Percentiles rank a stretch among this genome's conserved stretches.
phyloP scores from a whole-genome alignment of 2,888 invertebrate genomes.

The Schizotus pectinicornis region DNA sequence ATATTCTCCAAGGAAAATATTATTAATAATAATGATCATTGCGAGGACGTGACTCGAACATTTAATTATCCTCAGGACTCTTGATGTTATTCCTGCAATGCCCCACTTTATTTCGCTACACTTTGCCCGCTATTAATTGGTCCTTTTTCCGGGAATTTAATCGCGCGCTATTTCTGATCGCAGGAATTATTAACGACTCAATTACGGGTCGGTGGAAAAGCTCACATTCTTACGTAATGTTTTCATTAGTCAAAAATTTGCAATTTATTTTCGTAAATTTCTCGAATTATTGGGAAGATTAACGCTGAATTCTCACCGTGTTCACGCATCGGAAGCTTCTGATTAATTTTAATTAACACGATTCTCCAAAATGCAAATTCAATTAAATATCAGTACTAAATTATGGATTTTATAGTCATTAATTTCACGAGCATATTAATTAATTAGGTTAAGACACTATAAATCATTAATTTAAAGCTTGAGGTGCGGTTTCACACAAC shows the following conservation, averaged over 20 bases:
- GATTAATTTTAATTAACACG: constrained; percentile 8
- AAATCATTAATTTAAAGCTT: neutral
- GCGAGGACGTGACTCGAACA: neutral
- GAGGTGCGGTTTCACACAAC: neutral
- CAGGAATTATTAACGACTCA: too few species aligned
- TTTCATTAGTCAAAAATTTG: too few species aligned
- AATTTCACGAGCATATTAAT: constrained; percentile 1
- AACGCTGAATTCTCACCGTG: too few species aligned
- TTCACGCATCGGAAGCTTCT: neutral
- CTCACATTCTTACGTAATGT: too few species aligned
- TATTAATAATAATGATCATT: constrained; percentile 9
- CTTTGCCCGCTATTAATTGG: too few species aligned
- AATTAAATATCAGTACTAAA: constrained; percentile 2
- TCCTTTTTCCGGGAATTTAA: too few species aligned
- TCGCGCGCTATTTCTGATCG: too few species aligned
- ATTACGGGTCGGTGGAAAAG: too few species aligned
- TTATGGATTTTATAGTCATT: constrained; percentile 1
- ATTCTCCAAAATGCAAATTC: neutral
- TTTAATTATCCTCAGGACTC: neutral
- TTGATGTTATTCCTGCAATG: neutral
- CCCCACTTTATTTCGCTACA: too few species aligned
- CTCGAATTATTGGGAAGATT: too few species aligned
- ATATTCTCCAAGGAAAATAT: neutral
- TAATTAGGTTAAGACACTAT: neutral
- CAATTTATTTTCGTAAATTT: too few species aligned